phyloP scores from a whole-genome alignment of 2,113 vertebrate species.

The Microtus montanus region DNA sequence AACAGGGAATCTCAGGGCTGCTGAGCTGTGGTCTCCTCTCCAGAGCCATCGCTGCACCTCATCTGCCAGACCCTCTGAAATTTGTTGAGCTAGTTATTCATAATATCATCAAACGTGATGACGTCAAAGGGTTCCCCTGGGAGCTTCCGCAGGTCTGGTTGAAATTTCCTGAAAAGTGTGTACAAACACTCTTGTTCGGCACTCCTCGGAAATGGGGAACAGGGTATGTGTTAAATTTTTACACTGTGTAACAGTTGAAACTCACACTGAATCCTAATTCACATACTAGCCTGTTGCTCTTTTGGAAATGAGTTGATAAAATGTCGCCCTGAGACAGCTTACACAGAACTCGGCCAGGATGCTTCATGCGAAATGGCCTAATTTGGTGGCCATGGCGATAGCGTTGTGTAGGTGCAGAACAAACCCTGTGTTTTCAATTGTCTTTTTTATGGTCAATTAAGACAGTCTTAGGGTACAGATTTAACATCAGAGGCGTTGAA shows the following conservation, averaged over 20 bases:
- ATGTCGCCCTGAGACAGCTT: slow-evolving; percentile 44
- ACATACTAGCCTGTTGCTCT: slow-evolving; percentile 62
- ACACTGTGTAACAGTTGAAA: not conserved
- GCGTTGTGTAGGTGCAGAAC: slow-evolving; percentile 19
- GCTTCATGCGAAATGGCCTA: not conserved
- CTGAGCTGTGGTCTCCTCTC: not conserved
- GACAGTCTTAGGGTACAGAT: slow-evolving; percentile 61
- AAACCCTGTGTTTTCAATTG: slow-evolving; percentile 69
- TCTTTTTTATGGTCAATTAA: slow-evolving; percentile 78
- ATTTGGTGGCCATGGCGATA: slow-evolving; percentile 18
- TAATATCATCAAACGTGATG: slow-evolving; percentile 62
- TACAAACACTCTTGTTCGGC: not conserved
- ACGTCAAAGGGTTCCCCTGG: slow-evolving; percentile 43
- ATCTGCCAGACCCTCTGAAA: slow-evolving; percentile 52
- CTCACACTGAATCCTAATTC: slow-evolving; percentile 69
- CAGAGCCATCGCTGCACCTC: slow-evolving; percentile 28
- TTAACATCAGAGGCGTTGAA: slow-evolving; percentile 47
- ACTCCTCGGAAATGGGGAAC: not conserved
- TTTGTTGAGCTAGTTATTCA: slow-evolving; percentile 63
- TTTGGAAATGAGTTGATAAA: slow-evolving; percentile 55
- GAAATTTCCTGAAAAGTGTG: slow-evolving; percentile 50
- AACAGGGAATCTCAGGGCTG: not conserved
- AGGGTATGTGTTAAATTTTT: slow-evolving; percentile 46
- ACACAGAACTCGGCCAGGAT: not conserved
- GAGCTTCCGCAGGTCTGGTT: slow-evolving; percentile 45